Base-by-base conservation (phyloP, 1,140 invertebrate genomes). In the Lepidostoma basale region DNA sequence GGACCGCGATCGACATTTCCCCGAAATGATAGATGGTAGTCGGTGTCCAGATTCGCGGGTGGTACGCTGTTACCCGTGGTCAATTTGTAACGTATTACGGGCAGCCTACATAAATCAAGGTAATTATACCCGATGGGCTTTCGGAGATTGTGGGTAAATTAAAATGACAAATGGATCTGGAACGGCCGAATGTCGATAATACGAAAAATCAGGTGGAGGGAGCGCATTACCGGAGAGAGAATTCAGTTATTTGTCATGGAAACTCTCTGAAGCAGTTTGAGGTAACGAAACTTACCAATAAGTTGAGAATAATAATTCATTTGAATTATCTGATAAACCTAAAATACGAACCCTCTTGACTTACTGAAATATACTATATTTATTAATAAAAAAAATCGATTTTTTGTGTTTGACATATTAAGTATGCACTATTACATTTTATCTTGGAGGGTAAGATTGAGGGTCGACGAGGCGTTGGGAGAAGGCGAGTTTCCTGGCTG, bases 41-140 rank as follows among this genome's bases (percentile, higher is more conserved):
- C 28, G 63, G 63, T 20, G 64, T 18, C 12, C 52, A 25, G 64
- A 66, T 58, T 66, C 52, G 64, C 64, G 64, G 64, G 64, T 66
- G 64, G 64, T 28, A 66, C 45, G 42, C 40, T 52, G 64, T 66
- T 66, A 66, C 36, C 52, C 22, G 64, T 49, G 52, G 64, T 66
- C 64, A 66, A 66, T 66, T 66, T 66, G 64, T 66, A 58, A 30
- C 64, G 25, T 44, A 58, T 66, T 66, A 66, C 16, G 52, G 36
- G n/a, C 52, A 49, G 28, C 39, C 52, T 30, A 54, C 54, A 66
- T 66, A 66, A 66, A 66, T 66, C 64, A 66, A 58, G 52, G 64
- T 66, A 66, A 66, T 66, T 66, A 66, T 45, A 45, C 36, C 49
- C 64, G 64, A 66, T 66, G 52, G 49, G 64, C 64, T 45, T 28